Percentiles rank a stretch among this genome's conserved stretches.
These are phyloP conservation scores for Formica exsecta DNA, from an alignment of 1,140 invertebrate species.

Conservation along the genomic window DNA sequence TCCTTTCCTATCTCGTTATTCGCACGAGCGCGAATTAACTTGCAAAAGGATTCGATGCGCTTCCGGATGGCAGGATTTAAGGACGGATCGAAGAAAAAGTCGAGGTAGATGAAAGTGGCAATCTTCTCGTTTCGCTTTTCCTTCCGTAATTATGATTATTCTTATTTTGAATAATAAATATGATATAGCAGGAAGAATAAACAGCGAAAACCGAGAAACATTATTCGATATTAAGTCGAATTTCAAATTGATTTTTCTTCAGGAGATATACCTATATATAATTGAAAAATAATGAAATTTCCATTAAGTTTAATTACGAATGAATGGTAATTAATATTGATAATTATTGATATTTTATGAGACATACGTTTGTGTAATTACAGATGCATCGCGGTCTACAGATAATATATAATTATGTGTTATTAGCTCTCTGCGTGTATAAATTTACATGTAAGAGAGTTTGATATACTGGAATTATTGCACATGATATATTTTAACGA, in stretches of 20 bases:
- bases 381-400: not conserved
- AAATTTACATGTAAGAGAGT: conserved; percentile 6
- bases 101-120: not conserved
- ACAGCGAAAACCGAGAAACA: not conserved
- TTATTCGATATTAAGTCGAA: not conserved
- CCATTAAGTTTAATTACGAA: not conserved
- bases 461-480: conserved; percentile 8
- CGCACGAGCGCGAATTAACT: conserved; percentile 14
- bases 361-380: not conserved
- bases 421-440: not conserved
- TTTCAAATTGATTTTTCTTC: not conserved
- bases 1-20: conserved; percentile 1
- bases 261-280: not conserved
- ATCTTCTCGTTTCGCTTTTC: not conserved
- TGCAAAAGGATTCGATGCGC: not conserved
- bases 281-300: not conserved
- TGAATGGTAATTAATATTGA: not conserved
- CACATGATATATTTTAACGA: not conserved
- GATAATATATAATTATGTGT: not conserved
- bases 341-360: not conserved
- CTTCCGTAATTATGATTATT: not conserved
- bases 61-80: not conserved
- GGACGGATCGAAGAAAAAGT: not conserved
- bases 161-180: not conserved
- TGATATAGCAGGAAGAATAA: not conserved